Conservation (phyloP, 2,888 invertebrate species). For the Drosophila austrosaltans region DNA sequence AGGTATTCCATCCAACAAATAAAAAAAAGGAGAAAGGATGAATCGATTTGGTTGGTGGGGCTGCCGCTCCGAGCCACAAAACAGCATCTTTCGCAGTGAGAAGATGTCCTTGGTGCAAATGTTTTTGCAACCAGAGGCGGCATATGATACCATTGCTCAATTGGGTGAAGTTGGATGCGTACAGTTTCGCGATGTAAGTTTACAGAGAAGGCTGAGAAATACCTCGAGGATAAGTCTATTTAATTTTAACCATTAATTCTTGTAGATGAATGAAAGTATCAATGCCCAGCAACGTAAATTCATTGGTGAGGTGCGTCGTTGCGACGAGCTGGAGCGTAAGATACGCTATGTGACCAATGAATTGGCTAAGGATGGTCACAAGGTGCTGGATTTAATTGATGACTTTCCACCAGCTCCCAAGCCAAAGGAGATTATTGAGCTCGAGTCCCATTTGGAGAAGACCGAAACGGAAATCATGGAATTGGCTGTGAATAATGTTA, state of each 20-base stretch:
- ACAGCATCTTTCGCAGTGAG: slow-evolving; percentile 93
- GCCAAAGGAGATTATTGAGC: slow-evolving; percentile 90
- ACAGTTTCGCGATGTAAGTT: slow-evolving; percentile 96
- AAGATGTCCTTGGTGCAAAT: slow-evolving; percentile 96
- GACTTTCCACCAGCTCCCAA: slow-evolving; percentile 88
- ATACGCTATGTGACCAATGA: slow-evolving; percentile 91
- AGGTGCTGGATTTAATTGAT: slow-evolving; percentile 88
- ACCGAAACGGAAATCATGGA: slow-evolving; percentile 97
- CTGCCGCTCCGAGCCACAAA: slow-evolving; percentile 81
- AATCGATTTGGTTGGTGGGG: slow-evolving; percentile 44
- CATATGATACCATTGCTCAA: slow-evolving; percentile 96
- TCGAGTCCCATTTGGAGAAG: slow-evolving; percentile 94
- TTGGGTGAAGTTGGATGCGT: slow-evolving; percentile 96
- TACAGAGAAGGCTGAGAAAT: neutral
- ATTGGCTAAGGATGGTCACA: slow-evolving; percentile 89
- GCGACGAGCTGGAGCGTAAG: slow-evolving; percentile 93
- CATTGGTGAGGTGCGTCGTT: slow-evolving; percentile 91
- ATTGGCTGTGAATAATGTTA: slow-evolving; percentile 95
- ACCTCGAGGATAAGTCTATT: neutral
- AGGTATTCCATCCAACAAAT: slow-evolving; percentile 20
- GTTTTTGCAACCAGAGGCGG: slow-evolving; percentile 97
- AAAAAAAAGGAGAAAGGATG: slow-evolving; percentile 13
- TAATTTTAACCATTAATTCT: neutral
- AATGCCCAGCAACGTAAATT: slow-evolving; percentile 93
- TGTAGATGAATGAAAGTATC: slow-evolving; percentile 89